Percentiles rank a stretch among this genome's conserved stretches.
These are phyloP conservation scores for Carollia perspicillata DNA, from an alignment of 2,113 vertebrate genomes.

Conservation along the genomic window DNA sequence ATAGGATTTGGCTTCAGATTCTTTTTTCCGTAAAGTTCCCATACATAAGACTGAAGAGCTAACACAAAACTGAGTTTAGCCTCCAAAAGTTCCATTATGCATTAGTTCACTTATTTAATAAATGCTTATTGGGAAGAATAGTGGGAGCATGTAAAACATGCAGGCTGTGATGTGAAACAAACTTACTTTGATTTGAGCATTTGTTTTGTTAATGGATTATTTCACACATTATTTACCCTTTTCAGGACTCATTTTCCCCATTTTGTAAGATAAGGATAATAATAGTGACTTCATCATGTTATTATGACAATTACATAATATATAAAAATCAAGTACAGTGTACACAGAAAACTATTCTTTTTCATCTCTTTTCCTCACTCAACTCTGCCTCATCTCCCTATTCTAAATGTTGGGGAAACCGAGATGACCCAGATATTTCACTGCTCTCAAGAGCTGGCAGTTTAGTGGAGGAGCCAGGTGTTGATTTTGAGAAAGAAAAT, in stretches of 20 bases:
- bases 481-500: background rate
- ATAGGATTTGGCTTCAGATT: background rate
- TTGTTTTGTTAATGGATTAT: background rate
- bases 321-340: background rate
- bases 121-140: background rate
- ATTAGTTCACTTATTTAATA: background rate
- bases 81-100: background rate
- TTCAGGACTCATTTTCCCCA: background rate
- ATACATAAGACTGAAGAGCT: background rate
- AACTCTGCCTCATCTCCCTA: background rate
- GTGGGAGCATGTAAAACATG: background rate
- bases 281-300: background rate
- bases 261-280: background rate
- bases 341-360: background rate
- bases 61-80: background rate
- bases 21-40: background rate
- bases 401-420: background rate
- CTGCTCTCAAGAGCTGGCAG: background rate
- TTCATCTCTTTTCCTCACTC: background rate
- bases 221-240: background rate
- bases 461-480: background rate
- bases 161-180: background rate
- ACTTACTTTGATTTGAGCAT: background rate
- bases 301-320: background rate
- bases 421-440: background rate